Base-by-base conservation (phyloP, 2,888 invertebrate species). In the Notocelia uddmanniana region DNA sequence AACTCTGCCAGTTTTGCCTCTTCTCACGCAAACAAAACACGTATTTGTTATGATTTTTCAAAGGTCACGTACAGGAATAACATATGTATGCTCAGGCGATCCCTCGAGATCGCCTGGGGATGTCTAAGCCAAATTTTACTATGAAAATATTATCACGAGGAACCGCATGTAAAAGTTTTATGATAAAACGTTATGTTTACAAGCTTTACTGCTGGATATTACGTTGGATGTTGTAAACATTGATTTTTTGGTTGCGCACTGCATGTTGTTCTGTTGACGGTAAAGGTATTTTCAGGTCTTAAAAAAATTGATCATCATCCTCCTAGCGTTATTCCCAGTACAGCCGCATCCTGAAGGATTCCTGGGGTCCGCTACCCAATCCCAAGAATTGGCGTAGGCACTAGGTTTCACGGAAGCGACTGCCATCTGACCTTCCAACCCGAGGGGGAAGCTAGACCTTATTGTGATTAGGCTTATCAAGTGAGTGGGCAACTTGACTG, bases 81-180 rank as follows among this genome's bases (percentile, higher is more conserved):
- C 60, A 60, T 60, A 83, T 83, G 83, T 82, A 82, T 78, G 77
- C 76, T 78, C 77, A 81, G 77, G 78, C 81, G 78, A 85, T 80
- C 89, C 87, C 83, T 75, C 71, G 88, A 85, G 89, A 85, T 79
- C 73, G 78, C 76, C 76, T 69, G 68, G 74, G 77, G 76, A 77
- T 80, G 80, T 77, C 76, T 76, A 76, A 80, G 79, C 80, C 79
- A 80, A 85, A 88, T 87, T 85, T 87, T 80, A 85, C 82, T 87
- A 84, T 83, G 83, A 85, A 87, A 86, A 85, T 85, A 84, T 86
- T 83, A 83, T 83, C 76, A 74, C 63, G 37, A 50, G 68, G 37
- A 31, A 62, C 66, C 69, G 63, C 70, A 73, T 69, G 62, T 67
- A 72, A 72, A 72, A 68, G 26, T 72, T 72, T 72, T 72, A 72